Evolutionary conservation across 2,888 invertebrate species (phyloP).

Genomic region (Cephus nigrinus): DNA sequence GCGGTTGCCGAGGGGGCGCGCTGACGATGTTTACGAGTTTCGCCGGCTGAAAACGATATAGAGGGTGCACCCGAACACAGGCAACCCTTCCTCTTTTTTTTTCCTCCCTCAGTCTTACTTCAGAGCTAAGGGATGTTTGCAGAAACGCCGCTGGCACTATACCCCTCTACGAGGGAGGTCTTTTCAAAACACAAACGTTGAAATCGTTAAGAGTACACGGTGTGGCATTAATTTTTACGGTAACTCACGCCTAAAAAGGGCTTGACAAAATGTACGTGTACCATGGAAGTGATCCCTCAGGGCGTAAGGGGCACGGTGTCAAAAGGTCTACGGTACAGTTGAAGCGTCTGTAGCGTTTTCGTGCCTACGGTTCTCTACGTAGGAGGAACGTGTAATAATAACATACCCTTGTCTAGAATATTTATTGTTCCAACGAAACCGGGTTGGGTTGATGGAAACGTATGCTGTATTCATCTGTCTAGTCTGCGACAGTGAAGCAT

Average conservation of each 20-base stretch:
- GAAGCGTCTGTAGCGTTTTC: neutral
- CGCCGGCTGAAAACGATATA: slow-evolving; percentile 7
- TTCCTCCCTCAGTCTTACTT: neutral
- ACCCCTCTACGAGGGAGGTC: neutral
- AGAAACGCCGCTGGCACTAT: neutral
- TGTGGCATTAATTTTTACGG: neutral
- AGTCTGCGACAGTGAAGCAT: neutral
- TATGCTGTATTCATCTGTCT: neutral
- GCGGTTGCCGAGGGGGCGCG: slow-evolving; percentile 24
- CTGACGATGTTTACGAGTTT: slow-evolving; percentile 55
- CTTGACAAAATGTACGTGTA: neutral
- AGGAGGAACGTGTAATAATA: neutral
- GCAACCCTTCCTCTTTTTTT: neutral
- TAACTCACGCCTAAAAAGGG: neutral
- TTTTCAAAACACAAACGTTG: neutral
- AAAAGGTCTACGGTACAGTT: neutral
- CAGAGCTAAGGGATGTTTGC: neutral
- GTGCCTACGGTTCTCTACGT: neutral
- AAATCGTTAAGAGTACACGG: neutral
- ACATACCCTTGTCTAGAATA: neutral
- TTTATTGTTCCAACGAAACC: neutral
- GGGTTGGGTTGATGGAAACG: neutral
- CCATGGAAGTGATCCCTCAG: neutral
- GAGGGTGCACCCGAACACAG: neutral
- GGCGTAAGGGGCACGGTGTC: neutral